A percentile compares a stretch with the other conserved stretches of the same genome.
Conservation (phyloP, 2,888 invertebrate genomes). For the Pammene fasciana region DNA sequence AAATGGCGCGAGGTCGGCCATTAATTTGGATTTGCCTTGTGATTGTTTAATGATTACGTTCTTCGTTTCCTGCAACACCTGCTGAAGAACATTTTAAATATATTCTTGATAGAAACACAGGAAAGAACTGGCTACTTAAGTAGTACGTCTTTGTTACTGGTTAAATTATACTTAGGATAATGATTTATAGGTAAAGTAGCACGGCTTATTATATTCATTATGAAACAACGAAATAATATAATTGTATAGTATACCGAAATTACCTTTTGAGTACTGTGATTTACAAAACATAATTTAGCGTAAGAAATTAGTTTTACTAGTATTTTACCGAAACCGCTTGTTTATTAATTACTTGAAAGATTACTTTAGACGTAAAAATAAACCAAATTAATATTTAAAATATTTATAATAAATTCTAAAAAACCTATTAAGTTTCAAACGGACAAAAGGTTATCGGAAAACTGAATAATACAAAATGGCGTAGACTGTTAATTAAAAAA, state of each 20-base stretch:
- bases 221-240: no score
- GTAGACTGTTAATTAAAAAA: background rate
- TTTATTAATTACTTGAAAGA: background rate
- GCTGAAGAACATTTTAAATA: background rate
- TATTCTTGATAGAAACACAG: background rate
- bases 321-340: background rate
- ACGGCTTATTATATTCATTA: no score
- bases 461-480: background rate
- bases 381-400: background rate
- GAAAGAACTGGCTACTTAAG: background rate
- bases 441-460: background rate
- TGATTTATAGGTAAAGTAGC: no score
- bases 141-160: background rate
- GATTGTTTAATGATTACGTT: slow-evolving; percentile 53
- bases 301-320: no score
- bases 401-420: background rate
- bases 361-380: background rate
- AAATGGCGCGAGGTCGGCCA: slow-evolving; percentile 62
- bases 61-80: slow-evolving; percentile 37
- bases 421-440: background rate
- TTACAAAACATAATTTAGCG: no score
- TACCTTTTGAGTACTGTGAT: no score
- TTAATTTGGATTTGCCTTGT: slow-evolving; percentile 60
- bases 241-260: no score
- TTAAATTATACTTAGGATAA: no score